These are phyloP conservation scores for Plecotus auritus DNA, from an alignment of 2,113 vertebrate genomes.

Conservation along the genomic window DNA sequence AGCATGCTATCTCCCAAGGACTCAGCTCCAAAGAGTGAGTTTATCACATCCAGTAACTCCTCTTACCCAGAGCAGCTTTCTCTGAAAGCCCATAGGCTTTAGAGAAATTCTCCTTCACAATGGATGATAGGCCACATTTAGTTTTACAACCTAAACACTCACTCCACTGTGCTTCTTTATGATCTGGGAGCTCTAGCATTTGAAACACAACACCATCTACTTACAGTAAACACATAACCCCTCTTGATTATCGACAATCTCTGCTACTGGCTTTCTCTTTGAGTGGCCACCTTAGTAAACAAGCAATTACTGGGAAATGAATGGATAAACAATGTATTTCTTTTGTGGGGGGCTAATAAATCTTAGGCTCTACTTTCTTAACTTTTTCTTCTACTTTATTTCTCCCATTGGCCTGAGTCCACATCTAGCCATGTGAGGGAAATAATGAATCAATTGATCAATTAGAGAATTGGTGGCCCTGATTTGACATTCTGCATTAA, in stretches of 20 bases:
- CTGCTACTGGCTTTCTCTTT: slow-evolving; percentile 59
- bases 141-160: neutral
- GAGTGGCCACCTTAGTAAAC: slow-evolving; percentile 71
- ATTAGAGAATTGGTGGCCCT: slow-evolving; percentile 87
- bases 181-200: neutral
- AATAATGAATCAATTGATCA: slow-evolving; percentile 91
- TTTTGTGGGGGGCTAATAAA: slow-evolving; percentile 59
- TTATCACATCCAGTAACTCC: neutral
- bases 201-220: neutral
- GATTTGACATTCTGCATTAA: slow-evolving; percentile 96
- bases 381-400: slow-evolving; percentile 54
- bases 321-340: slow-evolving; percentile 54
- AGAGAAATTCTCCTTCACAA: neutral
- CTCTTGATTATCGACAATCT: slow-evolving; percentile 49
- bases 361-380: slow-evolving; percentile 44
- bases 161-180: neutral
- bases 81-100: neutral
- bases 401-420: slow-evolving; percentile 37
- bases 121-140: neutral
- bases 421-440: slow-evolving; percentile 63
- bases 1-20: neutral
- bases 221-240: slow-evolving; percentile 59
- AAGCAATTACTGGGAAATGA: slow-evolving; percentile 73
- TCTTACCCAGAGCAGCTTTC: neutral
- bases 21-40: neutral